Evolutionary conservation across 2,797 vertebrate species (phyloP).

Genomic region (Scomberomorus guttatus): DNA sequence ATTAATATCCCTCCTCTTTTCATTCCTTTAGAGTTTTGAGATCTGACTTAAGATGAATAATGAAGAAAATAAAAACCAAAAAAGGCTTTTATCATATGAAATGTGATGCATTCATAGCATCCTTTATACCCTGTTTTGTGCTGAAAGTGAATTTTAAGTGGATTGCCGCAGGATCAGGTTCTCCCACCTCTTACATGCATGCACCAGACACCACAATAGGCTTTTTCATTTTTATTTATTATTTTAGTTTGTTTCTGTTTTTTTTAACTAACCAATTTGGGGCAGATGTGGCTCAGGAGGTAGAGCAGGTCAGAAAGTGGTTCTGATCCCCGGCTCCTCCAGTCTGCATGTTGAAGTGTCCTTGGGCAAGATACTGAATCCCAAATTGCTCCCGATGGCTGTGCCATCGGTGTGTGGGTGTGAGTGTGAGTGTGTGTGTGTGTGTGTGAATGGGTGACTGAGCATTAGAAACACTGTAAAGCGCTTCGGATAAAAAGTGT

Average conservation of each 20-base stretch:
- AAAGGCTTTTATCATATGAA: conserved; percentile 48
- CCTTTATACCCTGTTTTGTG: conserved; percentile 11
- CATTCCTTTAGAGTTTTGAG: conserved; percentile 26
- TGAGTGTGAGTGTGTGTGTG: too few species aligned
- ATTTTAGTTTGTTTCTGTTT: background rate
- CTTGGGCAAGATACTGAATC: too few species aligned
- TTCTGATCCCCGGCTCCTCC: too few species aligned
- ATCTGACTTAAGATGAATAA: conserved; percentile 52
- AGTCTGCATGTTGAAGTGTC: too few species aligned
- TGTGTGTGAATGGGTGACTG: too few species aligned
- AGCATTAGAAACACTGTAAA: too few species aligned
- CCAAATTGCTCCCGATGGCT: too few species aligned
- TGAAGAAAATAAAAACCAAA: conserved; percentile 37
- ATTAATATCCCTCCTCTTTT: conserved; percentile 39
- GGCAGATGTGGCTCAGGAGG: too few species aligned
- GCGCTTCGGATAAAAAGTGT: too few species aligned
- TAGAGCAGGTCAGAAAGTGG: too few species aligned
- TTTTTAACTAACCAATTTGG: conserved; percentile 53
- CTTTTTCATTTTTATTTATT: conserved; percentile 4
- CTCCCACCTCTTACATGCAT: conserved; percentile 14
- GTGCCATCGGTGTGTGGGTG: too few species aligned
- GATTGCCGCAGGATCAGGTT: conserved; percentile 21
- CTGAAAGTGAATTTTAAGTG: conserved; percentile 35
- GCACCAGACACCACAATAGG: conserved; percentile 24
- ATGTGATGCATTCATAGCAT: conserved; percentile 28